Evolutionary conservation across 2,113 vertebrate genomes (phyloP), one percentile per base, ranked within the genome.

Genomic region (Trichomycterus rosablanca): DNA sequence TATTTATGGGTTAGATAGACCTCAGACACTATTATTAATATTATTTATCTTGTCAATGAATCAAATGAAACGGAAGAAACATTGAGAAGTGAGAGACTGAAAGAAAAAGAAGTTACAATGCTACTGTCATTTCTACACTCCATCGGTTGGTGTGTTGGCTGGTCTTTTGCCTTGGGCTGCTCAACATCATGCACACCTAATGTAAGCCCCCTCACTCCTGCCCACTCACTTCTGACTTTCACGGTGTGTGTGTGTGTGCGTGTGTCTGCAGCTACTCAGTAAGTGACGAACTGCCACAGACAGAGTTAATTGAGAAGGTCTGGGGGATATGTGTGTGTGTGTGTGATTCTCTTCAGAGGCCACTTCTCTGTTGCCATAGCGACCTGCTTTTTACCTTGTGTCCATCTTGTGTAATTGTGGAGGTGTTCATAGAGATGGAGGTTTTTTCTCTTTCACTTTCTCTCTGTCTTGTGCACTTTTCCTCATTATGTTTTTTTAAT

Each of bases 321-420:
- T 71, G 57, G 58, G 57, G 51, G 58, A 62, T 60, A 20, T 46
- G 44, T 7, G 30, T 20, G 30, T 53, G 30, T 53, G 50, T 35
- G 30, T 42, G 50, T 18, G 63, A 66, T 56, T 71, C 43, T 65
- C 52, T 53, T 67, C 63, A 58, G 69, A 71, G 69, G 69, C 68
- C 57, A 66, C 63, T 71, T 37, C 40, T 57, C 69, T 67, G 69
- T 71, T 71, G 63, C 69, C 63, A 71, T 71, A 67, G 69, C 69
- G 69, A 71, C 69, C 63, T 71, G 63, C 59, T 61, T 66, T 71
- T 63, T 63, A 71, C 63, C 63, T 71, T 71, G 63, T 67, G 63
- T 71, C 46, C 45, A 45, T 67, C 63, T 66, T 63, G 57, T 48
- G 65, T 57, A 60, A n/a, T 67, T 67, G 63, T 71, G 69, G 58